Conservation (phyloP, 1,140 invertebrate species). For the Octopus bimaculoides region DNA sequence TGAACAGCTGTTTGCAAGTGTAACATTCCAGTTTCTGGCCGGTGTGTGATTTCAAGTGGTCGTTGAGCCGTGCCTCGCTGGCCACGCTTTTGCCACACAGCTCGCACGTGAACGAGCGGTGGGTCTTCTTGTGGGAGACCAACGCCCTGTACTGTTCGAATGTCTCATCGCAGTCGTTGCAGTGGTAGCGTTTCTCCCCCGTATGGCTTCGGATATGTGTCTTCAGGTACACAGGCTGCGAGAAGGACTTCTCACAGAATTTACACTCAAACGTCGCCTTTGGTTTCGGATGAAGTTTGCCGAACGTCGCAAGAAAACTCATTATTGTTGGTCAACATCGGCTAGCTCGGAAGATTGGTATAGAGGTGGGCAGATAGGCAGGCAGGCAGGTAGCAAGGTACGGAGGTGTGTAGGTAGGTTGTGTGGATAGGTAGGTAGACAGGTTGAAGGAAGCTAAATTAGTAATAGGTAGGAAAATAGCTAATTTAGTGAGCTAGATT, state of each 20-base stretch:
- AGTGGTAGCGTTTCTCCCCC: background rate
- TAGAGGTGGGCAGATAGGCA: too few relatives aligned
- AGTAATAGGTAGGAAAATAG: too few relatives aligned
- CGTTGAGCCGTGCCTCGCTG: background rate
- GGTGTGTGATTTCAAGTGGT: background rate
- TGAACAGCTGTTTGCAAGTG: background rate
- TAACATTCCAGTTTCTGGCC: background rate
- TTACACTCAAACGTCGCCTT: background rate
- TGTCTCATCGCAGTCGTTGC: background rate
- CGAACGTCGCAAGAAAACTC: background rate
- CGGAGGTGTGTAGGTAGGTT: too few relatives aligned
- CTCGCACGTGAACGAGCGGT: background rate
- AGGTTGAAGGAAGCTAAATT: too few relatives aligned
- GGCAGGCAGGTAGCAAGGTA: too few relatives aligned
- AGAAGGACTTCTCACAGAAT: background rate
- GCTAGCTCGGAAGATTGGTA: too few relatives aligned
- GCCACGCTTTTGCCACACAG: background rate
- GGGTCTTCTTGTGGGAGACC: background rate
- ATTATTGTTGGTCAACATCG: background rate
- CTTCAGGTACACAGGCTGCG: background rate
- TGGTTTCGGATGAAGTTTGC: background rate
- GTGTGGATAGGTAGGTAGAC: too few relatives aligned
- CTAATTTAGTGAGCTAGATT: too few relatives aligned
- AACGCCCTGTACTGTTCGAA: background rate
- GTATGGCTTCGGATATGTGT: background rate